These are phyloP conservation scores for Macrophya alboannulata DNA, from an alignment of 2,888 invertebrate genomes.

Conservation along the genomic window DNA sequence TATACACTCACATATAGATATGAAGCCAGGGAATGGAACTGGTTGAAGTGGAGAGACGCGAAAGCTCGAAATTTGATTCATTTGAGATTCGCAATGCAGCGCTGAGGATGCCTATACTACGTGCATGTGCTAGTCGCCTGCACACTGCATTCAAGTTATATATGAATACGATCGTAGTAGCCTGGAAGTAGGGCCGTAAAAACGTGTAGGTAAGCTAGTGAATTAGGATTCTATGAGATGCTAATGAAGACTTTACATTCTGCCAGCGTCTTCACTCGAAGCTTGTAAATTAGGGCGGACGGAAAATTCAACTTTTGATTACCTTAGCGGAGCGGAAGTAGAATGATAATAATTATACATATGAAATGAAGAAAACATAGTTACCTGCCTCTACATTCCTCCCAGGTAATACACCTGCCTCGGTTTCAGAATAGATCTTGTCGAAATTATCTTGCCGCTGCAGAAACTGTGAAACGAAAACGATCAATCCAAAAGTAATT, in stretches of 20 bases:
- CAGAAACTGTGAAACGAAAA: background rate
- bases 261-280: slow-evolving; percentile 54
- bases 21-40: background rate
- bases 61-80: slow-evolving; percentile 43
- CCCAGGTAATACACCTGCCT: background rate
- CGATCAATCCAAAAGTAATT: slow-evolving; percentile 6
- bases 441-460: background rate
- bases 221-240: slow-evolving; percentile 55
- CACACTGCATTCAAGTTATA: background rate
- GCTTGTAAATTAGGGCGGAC: slow-evolving; percentile 51
- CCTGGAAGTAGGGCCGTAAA: slow-evolving; percentile 26
- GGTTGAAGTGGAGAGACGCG: slow-evolving; percentile 1
- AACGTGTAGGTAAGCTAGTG: slow-evolving; percentile 49
- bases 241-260: slow-evolving; percentile 54
- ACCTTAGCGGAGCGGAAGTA: slow-evolving; percentile 44
- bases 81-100: slow-evolving; percentile 41
- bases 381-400: background rate
- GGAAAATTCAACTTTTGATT: slow-evolving; percentile 49
- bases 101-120: background rate
- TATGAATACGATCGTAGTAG: background rate
- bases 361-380: slow-evolving; percentile 41
- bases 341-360: slow-evolving; percentile 49
- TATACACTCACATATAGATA: background rate
- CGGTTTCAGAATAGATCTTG: background rate
- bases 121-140: slow-evolving; percentile 24